A percentile compares a stretch with the other conserved stretches of the same genome.
Evolutionary conservation across 2,113 vertebrate genomes (phyloP).

Genomic region (Atractosteus spatula): DNA sequence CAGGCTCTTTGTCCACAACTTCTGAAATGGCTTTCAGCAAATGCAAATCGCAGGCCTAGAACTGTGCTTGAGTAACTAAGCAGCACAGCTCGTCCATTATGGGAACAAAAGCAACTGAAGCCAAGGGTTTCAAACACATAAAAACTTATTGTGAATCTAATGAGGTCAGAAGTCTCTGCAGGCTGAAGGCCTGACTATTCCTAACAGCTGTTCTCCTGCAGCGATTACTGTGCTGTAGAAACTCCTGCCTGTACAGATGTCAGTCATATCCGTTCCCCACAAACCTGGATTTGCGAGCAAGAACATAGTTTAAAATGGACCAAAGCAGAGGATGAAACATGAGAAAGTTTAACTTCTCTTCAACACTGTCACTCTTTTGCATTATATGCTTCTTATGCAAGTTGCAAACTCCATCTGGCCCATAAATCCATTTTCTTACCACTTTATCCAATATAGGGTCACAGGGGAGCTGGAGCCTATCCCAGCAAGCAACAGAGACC

Average conservation of each 20-base stretch:
- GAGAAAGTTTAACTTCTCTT: no score
- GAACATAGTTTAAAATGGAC: no score
- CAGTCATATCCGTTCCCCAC: no score
- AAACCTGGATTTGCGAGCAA: no score
- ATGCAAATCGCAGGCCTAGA: constrained; percentile 58
- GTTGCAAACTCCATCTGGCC: no score
- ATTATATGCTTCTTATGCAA: no score
- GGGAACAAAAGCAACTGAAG: constrained; percentile 53
- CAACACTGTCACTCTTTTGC: no score
- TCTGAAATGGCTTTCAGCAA: constrained; percentile 56
- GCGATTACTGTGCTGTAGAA: background rate
- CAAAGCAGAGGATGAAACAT: no score
- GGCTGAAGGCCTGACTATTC: background rate
- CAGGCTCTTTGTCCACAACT: constrained; percentile 51
- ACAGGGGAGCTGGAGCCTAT: no score
- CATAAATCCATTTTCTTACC: no score
- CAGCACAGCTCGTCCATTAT: constrained; percentile 52
- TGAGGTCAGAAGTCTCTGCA: constrained; percentile 55
- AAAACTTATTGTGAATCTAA: constrained; percentile 51
- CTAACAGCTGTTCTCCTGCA: background rate
- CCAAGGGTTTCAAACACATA: constrained; percentile 48
- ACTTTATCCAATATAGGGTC: no score
- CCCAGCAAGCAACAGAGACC: no score
- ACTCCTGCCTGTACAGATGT: background rate
- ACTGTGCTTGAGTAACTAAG: constrained; percentile 33